Conservation (phyloP, 1,140 invertebrate species). For the Ceratina australensis region DNA sequence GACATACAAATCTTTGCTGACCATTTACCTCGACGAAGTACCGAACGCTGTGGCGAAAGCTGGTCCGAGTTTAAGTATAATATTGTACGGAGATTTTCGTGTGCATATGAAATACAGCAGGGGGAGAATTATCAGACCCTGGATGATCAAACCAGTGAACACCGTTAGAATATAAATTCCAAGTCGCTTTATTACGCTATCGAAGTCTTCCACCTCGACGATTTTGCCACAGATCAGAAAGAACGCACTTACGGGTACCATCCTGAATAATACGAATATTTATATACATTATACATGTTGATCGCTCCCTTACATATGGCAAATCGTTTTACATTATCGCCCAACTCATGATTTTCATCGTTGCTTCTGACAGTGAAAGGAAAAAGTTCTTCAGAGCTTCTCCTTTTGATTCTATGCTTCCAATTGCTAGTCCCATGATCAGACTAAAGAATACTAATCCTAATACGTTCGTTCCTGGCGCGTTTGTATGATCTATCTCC, state of each 20-base stretch:
- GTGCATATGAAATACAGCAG: slow-evolving; percentile 83
- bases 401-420: slow-evolving; percentile 76
- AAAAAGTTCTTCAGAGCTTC: slow-evolving; percentile 80
- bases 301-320: not conserved
- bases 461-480: slow-evolving; percentile 81
- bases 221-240: slow-evolving; percentile 89
- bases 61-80: slow-evolving; percentile 82
- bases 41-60: slow-evolving; percentile 85
- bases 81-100: slow-evolving; percentile 82
- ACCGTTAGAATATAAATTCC: slow-evolving; percentile 85
- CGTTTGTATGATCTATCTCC: slow-evolving; percentile 73
- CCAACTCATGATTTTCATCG: slow-evolving; percentile 81
- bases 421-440: slow-evolving; percentile 80
- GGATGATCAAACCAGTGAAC: slow-evolving; percentile 82
- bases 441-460: slow-evolving; percentile 82
- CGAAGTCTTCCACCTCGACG: slow-evolving; percentile 85
- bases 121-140: slow-evolving; percentile 83
- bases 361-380: slow-evolving; percentile 77
- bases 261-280: slow-evolving; percentile 71
- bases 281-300: not conserved
- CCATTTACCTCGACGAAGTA: slow-evolving; percentile 83
- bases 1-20: not conserved
- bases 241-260: slow-evolving; percentile 87
- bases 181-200: slow-evolving; percentile 82
- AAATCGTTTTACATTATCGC: slow-evolving; percentile 37